Conservation (phyloP, 2,888 invertebrate species). For the Alsophila aescularia region DNA sequence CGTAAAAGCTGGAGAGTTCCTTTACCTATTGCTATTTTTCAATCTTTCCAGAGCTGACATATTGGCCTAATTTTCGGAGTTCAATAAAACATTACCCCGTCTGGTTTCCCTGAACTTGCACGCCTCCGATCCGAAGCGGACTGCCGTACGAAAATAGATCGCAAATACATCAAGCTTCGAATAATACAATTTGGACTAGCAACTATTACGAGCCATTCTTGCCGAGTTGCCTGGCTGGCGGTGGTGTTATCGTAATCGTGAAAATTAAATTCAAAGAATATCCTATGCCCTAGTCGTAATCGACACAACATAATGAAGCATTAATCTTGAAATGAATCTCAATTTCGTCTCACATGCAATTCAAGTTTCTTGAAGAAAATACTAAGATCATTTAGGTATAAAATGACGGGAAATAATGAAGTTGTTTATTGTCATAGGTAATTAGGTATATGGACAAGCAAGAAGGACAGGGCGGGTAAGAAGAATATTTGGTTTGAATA, state of each 20-base stretch:
- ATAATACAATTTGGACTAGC: constrained; percentile 40
- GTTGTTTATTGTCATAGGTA: too few relatives aligned
- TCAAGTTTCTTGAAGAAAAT: too few relatives aligned
- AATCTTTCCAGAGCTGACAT: constrained; percentile 50
- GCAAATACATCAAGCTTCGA: constrained; percentile 53
- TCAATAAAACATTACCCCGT: constrained; percentile 70
- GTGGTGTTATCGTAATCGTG: not conserved
- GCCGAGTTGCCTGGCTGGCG: not conserved
- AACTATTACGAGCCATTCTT: constrained; percentile 12
- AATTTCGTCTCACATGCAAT: too few relatives aligned
- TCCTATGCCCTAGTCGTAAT: not conserved
- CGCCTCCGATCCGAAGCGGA: constrained; percentile 55
- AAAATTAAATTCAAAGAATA: not conserved
- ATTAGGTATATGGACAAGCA: too few relatives aligned
- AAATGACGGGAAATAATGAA: too few relatives aligned
- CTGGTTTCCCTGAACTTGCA: constrained; percentile 79
- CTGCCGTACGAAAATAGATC: constrained; percentile 58
- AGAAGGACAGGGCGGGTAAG: too few relatives aligned
- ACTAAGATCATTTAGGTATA: too few relatives aligned
- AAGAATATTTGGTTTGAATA: too few relatives aligned
- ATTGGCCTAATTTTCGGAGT: constrained; percentile 66
- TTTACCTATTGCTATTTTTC: constrained; percentile 30
- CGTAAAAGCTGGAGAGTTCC: constrained; percentile 42
- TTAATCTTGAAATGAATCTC: too few relatives aligned
- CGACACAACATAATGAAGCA: too few relatives aligned